Percentiles rank a stretch among this genome's conserved stretches.
Conservation (phyloP, 2,888 invertebrate species). For the Lathronympha strigana region DNA sequence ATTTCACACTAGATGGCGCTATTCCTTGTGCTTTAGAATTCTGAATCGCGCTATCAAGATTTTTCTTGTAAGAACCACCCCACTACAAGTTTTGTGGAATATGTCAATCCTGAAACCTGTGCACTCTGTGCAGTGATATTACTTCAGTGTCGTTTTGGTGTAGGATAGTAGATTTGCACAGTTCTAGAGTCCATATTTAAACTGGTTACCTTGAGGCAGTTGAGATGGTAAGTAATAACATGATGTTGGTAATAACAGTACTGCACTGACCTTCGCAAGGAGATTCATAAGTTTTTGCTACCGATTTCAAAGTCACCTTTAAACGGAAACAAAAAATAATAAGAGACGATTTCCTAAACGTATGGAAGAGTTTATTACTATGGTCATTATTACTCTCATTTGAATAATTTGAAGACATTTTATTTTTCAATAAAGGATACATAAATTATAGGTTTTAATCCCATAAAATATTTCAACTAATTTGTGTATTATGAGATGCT, state of each 20-base stretch:
- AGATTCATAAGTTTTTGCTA: constrained; percentile 40
- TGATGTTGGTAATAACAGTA: neutral
- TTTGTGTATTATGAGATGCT: too few relatives aligned
- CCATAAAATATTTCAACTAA: neutral
- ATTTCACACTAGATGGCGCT: too few relatives aligned
- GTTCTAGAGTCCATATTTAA: neutral
- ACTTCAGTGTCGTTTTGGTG: too few relatives aligned
- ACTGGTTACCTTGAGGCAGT: neutral
- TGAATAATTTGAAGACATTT: constrained; percentile 23
- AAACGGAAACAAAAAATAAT: constrained; percentile 31
- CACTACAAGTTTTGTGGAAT: too few relatives aligned
- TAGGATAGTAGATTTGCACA: neutral
- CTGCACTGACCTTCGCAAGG: constrained; percentile 41
- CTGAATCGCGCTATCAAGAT: neutral
- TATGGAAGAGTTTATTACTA: constrained; percentile 18
- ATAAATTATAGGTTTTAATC: constrained; percentile 2
- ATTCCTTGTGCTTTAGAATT: neutral
- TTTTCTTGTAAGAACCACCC: neutral
- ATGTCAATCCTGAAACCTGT: too few relatives aligned
- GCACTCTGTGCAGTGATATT: too few relatives aligned
- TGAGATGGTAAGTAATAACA: neutral
- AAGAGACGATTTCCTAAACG: constrained; percentile 37
- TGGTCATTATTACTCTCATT: constrained; percentile 26
- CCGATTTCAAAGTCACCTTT: constrained; percentile 40
- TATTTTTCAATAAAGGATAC: constrained; percentile 3